These are phyloP conservation scores for Emydura subglobosa DNA, from an alignment of 2,113 vertebrate genomes.

Conservation along the genomic window DNA sequence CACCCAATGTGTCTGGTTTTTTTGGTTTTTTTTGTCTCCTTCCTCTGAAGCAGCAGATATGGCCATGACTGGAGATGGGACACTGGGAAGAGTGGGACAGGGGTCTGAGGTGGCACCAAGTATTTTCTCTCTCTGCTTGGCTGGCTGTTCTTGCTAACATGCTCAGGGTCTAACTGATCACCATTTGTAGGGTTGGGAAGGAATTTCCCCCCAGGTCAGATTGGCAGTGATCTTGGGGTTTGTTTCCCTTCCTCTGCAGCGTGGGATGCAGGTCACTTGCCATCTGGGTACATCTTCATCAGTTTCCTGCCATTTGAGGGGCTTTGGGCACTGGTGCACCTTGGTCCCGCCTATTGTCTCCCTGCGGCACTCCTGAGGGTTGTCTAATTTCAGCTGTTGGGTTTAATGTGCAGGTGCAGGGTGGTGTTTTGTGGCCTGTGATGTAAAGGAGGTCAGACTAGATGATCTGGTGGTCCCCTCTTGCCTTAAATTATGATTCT, in stretches of 20 bases:
- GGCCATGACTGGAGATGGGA: background rate
- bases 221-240: background rate
- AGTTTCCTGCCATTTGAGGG: background rate
- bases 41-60: background rate
- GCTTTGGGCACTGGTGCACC: background rate
- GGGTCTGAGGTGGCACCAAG: background rate
- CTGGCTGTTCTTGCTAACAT: background rate
- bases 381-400: background rate
- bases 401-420: background rate
- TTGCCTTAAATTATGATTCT: background rate
- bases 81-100: background rate
- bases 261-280: background rate
- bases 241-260: background rate
- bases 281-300: background rate
- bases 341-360: background rate
- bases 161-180: background rate
- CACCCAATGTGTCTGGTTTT: background rate
- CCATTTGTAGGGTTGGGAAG: background rate
- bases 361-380: background rate
- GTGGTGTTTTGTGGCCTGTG: background rate
- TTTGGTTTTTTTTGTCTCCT: background rate
- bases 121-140: background rate
- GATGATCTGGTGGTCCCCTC: background rate
- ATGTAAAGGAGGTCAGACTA: background rate
- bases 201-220: background rate